Conservation (phyloP, 2,113 vertebrate genomes). For the Xerus inauris region DNA sequence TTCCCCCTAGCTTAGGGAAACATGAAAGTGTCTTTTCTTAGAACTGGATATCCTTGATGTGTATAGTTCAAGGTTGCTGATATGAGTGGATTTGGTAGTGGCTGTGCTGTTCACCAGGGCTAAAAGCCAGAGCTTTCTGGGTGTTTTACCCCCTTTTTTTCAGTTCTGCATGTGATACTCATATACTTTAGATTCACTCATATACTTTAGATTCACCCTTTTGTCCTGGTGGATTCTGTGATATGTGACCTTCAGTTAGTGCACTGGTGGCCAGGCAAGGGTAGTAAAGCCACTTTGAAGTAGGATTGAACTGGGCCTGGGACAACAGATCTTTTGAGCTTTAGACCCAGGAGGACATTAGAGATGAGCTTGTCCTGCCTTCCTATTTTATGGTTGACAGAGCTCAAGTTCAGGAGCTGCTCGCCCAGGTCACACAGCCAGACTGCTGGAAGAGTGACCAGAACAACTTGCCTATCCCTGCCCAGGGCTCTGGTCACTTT, state of each 20-base stretch:
- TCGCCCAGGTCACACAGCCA: fast-evolving
- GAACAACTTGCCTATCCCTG: no score
- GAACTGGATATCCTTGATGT: neutral
- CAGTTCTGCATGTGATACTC: neutral
- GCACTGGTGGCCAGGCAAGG: neutral
- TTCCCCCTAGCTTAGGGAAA: neutral
- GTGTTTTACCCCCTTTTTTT: neutral
- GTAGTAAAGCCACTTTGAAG: neutral
- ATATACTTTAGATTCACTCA: neutral
- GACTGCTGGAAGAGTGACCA: no score
- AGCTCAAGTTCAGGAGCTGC: neutral
- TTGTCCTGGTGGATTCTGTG: neutral
- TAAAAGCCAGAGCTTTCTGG: neutral
- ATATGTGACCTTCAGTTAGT: no score
- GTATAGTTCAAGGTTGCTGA: neutral
- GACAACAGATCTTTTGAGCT: neutral
- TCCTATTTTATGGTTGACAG: neutral
- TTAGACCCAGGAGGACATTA: neutral
- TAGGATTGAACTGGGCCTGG: neutral
- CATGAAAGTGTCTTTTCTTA: neutral
- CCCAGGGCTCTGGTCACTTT: neutral
- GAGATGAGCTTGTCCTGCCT: neutral
- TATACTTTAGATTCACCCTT: neutral
- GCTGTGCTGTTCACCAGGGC: neutral
- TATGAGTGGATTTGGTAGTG: neutral